Conservation (phyloP, 2,888 invertebrate genomes). For the Branchinecta sandiegonensis region DNA sequence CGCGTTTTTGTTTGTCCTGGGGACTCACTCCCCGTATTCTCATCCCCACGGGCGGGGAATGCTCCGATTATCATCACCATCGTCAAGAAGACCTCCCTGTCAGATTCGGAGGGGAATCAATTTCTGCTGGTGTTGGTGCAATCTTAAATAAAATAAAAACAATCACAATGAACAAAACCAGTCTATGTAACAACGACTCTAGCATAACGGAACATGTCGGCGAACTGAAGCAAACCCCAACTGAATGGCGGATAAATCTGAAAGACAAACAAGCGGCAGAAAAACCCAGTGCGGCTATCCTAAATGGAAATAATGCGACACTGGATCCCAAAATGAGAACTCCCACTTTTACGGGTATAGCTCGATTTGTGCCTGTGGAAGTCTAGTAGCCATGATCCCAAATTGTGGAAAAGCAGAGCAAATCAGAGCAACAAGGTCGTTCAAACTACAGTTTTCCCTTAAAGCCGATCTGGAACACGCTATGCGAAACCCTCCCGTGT, state of each 20-base stretch:
- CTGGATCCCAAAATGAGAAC: constrained; percentile 5
- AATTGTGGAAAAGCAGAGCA: constrained; percentile 4
- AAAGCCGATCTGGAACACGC: background rate
- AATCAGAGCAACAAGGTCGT: constrained; percentile 9
- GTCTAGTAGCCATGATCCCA: constrained; percentile 9
- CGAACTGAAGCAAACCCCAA: constrained; percentile 6
- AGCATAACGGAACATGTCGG: background rate
- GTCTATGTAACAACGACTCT: background rate
- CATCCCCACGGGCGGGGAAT: too few species aligned
- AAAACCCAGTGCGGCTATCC: background rate
- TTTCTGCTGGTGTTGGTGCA: too few species aligned
- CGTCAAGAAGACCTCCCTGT: too few species aligned
- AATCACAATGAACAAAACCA: too few species aligned
- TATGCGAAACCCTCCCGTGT: constrained; percentile 11
- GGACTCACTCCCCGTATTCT: too few species aligned
- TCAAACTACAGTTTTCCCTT: background rate
- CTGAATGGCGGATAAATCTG: background rate
- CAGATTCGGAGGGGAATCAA: too few species aligned
- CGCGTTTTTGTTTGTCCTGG: too few species aligned
- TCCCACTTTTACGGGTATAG: background rate
- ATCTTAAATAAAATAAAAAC: too few species aligned
- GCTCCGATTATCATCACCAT: too few species aligned
- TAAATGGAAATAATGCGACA: background rate
- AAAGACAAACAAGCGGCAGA: constrained; percentile 3
- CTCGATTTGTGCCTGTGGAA: background rate